Evolutionary conservation across 2,888 invertebrate genomes (phyloP), one percentile per base, ranked within the genome.

Genomic region (Rhingia campestris): DNA sequence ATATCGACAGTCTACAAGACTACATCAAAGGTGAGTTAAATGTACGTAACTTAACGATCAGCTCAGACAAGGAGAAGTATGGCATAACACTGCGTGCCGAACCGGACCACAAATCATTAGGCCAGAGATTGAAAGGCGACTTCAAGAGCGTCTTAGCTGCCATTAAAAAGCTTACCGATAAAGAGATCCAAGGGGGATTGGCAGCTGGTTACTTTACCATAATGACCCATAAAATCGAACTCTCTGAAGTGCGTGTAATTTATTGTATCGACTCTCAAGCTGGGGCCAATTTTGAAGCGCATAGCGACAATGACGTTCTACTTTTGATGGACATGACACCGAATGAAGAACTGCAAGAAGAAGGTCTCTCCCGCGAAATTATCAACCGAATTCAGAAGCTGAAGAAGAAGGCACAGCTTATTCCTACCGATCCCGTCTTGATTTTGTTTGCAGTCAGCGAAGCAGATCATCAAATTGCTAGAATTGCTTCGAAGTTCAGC

Each of bases 331-430:
- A 99, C 90, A 94, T 97, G 69, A 95, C 95, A 0, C 97, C 97
- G 2, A 98, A 98, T 90, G 95, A 97, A 89, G 94, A 95, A 33
- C 95, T 99, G 95, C 93, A 97, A 85, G 97, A 98, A 89, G 99
- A 99, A 93, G 99, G 99, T 6, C 93, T 97, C 86, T 97, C 99
- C 0, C 94, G 99, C 77, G 99, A 99, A 92, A 95, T 99, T 32
- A 96, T 98, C 79, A 99, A 99, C 90, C 94, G 99, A 72, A 94
- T 99, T 37, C 99, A 99, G 90, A 99, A 98, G 91, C 92, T 99
- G 9, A 93, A 99, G 77, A 99, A 99, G 92, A 98, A 98, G 92
- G 98, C 97, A 0, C 95, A 96, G 88, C 93, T 99, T 41, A 95
- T 98, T 30, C 98, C 98, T 0, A 96, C 97, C 0, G 98, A 99